Evolutionary conservation across 2,113 vertebrate genomes (phyloP), one percentile per base, ranked within the genome.

Genomic region (Aptenodytes patagonicus): DNA sequence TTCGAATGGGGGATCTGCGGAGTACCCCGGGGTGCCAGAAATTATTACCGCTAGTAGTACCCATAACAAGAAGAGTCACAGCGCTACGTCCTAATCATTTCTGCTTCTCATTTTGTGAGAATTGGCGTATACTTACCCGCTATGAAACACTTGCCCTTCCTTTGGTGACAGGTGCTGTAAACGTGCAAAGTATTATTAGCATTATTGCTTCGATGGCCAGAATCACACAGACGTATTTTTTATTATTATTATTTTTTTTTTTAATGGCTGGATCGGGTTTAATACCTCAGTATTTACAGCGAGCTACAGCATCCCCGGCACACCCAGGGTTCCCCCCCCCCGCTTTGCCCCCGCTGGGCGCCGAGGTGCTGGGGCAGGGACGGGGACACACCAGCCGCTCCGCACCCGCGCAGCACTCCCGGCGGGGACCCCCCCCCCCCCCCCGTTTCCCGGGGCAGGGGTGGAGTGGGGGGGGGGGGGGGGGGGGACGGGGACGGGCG

Each of bases 1-100:
- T 3, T 9, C 19, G 34, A 31, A 25, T 0, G 18, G 29, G 55
- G 51, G 55, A 55, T 29, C 44, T 12, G 19, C 0, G 64, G 40
- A 60, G 75, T 10, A 31, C n/a, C 21, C 28, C 5, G 9, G 9
- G 60, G 60, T n/a, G 71, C 68, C 77, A 44, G 17, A 15, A 51
- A 57, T 20, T 16, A 31, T 17, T 55, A 7, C 32, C 1, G 3
- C 31, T 4, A 2, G 69, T 6, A 13, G 68, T 1, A 4, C 17
- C 38, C 42, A 4, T 17, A 38, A 36, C 2, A 12, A 9, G 47
- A 47, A 13, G 1, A 9, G 19, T 5, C 28, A 2, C 2, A 28
- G 57, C 0, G 20, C 15, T 4, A 3, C 14, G 2, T 5, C 40
- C 61, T 26, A 2, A 7, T 54, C 31, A 5, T 29, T 82, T n/a